Evolutionary conservation across 2,113 vertebrate genomes (phyloP).

Genomic region (Procapra przewalskii): DNA sequence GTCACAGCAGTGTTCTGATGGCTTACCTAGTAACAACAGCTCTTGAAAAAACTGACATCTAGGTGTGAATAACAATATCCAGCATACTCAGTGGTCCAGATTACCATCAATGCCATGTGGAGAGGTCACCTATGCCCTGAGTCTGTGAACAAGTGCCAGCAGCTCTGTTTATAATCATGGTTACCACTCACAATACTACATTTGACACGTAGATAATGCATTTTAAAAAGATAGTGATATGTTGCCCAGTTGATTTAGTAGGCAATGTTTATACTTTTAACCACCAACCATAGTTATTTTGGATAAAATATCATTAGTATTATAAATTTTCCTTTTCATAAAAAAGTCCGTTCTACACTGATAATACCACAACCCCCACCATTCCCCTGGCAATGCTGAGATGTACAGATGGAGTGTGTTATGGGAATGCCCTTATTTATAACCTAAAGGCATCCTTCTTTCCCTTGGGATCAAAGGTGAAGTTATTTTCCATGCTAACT

Average conservation of each 20-base stretch:
- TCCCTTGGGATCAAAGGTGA: constrained; percentile 74
- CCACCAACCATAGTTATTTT: not conserved
- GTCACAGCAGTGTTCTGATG: not conserved
- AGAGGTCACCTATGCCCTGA: not conserved
- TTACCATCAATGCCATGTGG: not conserved
- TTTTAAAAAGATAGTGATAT: not conserved
- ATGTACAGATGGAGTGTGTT: constrained; percentile 64
- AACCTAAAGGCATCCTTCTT: constrained; percentile 64
- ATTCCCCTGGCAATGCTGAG: constrained; percentile 20
- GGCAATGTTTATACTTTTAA: not conserved
- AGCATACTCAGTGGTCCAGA: not conserved
- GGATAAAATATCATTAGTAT: constrained; percentile 43
- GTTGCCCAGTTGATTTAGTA: not conserved
- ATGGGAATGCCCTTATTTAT: constrained; percentile 46
- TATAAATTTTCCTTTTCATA: constrained; percentile 54
- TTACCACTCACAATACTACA: not conserved
- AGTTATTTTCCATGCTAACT: constrained; percentile 73
- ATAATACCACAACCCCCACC: not conserved
- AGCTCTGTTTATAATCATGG: not conserved
- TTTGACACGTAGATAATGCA: not conserved
- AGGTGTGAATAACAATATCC: not conserved
- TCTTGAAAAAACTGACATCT: not conserved
- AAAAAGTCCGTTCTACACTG: not conserved
- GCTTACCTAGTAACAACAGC: not conserved
- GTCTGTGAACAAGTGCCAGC: not conserved